Evolutionary conservation across 2,888 invertebrate species (phyloP).

Genomic region (Nomada fucata): DNA sequence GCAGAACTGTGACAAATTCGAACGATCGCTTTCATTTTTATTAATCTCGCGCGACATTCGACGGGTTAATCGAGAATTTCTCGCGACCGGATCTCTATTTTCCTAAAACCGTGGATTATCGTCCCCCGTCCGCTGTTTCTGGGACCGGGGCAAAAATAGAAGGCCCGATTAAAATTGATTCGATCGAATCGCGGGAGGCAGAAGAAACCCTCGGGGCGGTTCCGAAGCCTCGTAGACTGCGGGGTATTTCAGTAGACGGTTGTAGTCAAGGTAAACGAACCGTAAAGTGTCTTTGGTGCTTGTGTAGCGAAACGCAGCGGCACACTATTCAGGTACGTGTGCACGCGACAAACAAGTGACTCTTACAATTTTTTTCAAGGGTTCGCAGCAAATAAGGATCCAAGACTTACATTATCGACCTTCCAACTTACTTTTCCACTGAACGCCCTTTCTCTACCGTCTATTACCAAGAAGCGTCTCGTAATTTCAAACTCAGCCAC

Average conservation of each 20-base stretch:
- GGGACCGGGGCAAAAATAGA: conserved; percentile 10
- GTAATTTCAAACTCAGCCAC: background rate
- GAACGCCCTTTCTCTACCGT: background rate
- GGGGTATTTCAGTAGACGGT: conserved; percentile 52
- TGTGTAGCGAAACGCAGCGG: conserved; percentile 35
- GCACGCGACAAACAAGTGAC: conserved; percentile 32
- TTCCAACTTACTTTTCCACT: conserved; percentile 2
- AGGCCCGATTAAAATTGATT: conserved; percentile 24
- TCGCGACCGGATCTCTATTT: too few relatives aligned
- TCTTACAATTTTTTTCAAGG: background rate
- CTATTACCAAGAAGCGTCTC: background rate
- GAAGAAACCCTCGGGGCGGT: conserved; percentile 23
- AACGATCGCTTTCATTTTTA: too few relatives aligned
- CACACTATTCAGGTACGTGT: conserved; percentile 42
- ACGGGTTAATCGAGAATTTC: conserved; percentile 6
- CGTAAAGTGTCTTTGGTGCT: conserved; percentile 69
- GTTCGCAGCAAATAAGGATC: background rate
- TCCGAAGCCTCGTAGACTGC: conserved; percentile 52
- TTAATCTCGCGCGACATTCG: too few relatives aligned
- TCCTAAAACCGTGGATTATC: background rate
- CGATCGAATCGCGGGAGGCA: background rate
- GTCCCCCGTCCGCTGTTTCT: too few relatives aligned
- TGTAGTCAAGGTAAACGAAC: conserved; percentile 73
- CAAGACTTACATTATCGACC: background rate
- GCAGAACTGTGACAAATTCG: too few relatives aligned